A percentile compares a stretch with the other conserved stretches of the same genome.
phyloP scores from a whole-genome alignment of 2,113 vertebrate species.

The Caloenas nicobarica region DNA sequence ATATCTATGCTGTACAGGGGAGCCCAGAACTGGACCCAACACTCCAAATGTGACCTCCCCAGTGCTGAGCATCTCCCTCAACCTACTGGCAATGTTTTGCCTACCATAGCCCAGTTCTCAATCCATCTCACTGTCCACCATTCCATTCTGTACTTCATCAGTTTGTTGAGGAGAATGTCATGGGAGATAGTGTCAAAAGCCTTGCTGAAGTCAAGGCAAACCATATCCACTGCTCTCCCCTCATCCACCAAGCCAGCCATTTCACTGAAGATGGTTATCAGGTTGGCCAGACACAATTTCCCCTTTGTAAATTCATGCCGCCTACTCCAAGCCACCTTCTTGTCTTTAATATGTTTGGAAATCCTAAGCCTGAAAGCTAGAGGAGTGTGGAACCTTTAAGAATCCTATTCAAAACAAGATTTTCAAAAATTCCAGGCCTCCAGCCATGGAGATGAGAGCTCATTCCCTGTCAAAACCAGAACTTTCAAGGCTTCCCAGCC shows the following conservation, averaged over 20 bases:
- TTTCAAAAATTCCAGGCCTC: background rate
- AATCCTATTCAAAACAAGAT: background rate
- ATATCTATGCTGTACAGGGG: background rate
- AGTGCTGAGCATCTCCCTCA: background rate
- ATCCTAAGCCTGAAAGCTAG: background rate
- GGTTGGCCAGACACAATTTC: background rate
- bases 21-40: background rate
- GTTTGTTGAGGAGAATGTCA: background rate
- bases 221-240: background rate
- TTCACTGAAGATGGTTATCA: background rate
- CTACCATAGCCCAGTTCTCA: background rate
- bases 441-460: background rate
- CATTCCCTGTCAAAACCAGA: background rate
- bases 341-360: background rate
- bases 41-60: background rate
- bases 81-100: background rate
- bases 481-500: background rate
- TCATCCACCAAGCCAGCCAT: background rate
- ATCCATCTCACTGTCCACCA: background rate
- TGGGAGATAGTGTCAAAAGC: background rate
- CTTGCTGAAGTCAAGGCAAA: background rate
- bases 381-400: background rate
- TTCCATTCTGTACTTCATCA: background rate
- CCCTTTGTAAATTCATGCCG: background rate
- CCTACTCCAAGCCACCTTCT: background rate